These are phyloP conservation scores for Pseudoatta argentina DNA, from an alignment of 1,140 invertebrate species.

Conservation along the genomic window DNA sequence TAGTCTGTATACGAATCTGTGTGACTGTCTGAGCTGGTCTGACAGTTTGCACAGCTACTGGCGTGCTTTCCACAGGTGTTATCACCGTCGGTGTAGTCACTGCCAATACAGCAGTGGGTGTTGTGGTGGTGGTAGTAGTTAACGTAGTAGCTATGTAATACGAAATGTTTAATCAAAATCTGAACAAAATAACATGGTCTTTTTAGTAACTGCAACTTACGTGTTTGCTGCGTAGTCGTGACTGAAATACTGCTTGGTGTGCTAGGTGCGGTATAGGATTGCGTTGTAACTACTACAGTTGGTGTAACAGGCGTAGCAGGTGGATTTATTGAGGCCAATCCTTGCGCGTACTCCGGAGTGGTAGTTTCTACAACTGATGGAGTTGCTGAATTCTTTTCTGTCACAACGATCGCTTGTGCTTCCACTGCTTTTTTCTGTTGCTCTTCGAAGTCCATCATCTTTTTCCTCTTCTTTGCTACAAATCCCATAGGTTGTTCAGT, in stretches of 20 bases:
- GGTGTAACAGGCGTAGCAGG: slow-evolving; percentile 78
- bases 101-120: slow-evolving; percentile 80
- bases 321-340: slow-evolving; percentile 88
- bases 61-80: slow-evolving; percentile 79
- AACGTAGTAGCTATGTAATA: slow-evolving; percentile 77
- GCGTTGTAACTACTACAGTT: slow-evolving; percentile 67
- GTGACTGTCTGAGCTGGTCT: slow-evolving; percentile 86
- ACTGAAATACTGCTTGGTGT: slow-evolving; percentile 76
- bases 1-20: slow-evolving; percentile 87
- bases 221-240: slow-evolving; percentile 76
- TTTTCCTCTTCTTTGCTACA: slow-evolving; percentile 88
- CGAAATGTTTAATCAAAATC: slow-evolving; percentile 52
- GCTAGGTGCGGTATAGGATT: slow-evolving; percentile 79
- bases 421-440: slow-evolving; percentile 90
- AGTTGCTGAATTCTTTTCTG: slow-evolving; percentile 82
- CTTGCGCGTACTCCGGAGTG: slow-evolving; percentile 92
- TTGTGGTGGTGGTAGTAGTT: slow-evolving; percentile 69
- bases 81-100: slow-evolving; percentile 77
- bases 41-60: slow-evolving; percentile 83
- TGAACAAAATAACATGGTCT: not conserved
- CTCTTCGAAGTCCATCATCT: slow-evolving; percentile 92
- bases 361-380: slow-evolving; percentile 86
- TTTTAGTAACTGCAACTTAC: slow-evolving; percentile 63
- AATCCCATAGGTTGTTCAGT: slow-evolving; percentile 94
- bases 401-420: slow-evolving; percentile 86